Base-by-base conservation (phyloP, 1,140 invertebrate genomes). In the Antheraea mylitta region DNA sequence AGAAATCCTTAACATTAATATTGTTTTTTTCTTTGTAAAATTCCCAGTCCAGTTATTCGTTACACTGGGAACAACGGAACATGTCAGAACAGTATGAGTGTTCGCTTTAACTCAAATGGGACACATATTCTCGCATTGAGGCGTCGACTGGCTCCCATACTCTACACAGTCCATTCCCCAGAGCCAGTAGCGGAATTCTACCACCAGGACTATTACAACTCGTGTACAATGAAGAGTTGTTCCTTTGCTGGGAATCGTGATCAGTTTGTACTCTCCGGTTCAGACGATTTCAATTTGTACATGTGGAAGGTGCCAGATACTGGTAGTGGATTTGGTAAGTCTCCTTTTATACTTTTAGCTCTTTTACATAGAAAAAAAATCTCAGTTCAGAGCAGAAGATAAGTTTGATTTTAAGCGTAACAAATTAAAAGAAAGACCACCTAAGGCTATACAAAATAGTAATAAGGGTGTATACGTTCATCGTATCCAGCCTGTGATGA, bases 161-260 rank as follows among this genome's bases (percentile, higher is more conserved):
- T 99, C 0, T 99, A 98, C 83, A 92, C 93, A 0, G 93, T 96
- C 0, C 92, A 95, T 67, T 94, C 94, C 7, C 87, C 95, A 0
- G 93, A 94, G 22, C 95, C 96, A 0, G 83, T 96, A 19, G 96
- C 95, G 68, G 96, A 98, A 89, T 98, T 99, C 89, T 97, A 98
- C 87, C 96, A 98, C 86, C 94, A 95, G 30, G 96, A 97, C 69
- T 99, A 99, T 87, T 98, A 98, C 77, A 99, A 99, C 87, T 98
- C 97, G 1, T 99, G 98, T 86, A 99, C 98, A 0, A 98, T 99
- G 97, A 99, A 99, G 90, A 98, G 97, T 70, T 98, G 98, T 81
- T 96, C 95, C 64, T 99, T 99, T 93, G 98, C 97, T n/a, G 98
- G 98, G 0, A 95, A 96, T 7, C 94, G 95, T 58, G 98, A 99